These are phyloP conservation scores for Macrostomum lignano DNA, from an alignment of 1,140 invertebrate species.

Conservation along the genomic window DNA sequence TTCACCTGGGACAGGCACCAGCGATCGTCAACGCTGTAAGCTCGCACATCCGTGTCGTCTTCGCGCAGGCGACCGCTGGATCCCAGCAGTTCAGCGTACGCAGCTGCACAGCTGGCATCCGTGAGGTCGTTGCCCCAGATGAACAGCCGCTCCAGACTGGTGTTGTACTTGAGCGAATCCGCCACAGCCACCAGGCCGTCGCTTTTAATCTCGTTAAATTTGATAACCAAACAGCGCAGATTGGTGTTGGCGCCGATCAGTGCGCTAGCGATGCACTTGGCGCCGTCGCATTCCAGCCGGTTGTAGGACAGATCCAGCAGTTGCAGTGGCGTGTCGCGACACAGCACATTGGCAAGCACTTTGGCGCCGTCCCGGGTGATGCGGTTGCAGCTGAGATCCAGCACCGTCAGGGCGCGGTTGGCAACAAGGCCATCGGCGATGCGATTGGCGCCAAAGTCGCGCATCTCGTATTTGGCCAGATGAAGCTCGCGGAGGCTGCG, in stretches of 20 bases:
- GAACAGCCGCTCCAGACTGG: slow-evolving; percentile 15
- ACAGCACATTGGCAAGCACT: slow-evolving; percentile 18
- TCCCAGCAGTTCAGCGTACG: too few relatives aligned
- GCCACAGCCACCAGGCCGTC: slow-evolving; percentile 24
- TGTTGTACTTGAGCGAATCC: slow-evolving; percentile 17
- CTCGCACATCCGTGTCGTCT: too few relatives aligned
- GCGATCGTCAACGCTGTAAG: too few relatives aligned
- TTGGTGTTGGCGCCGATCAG: slow-evolving; percentile 18
- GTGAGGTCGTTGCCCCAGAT: slow-evolving; percentile 29
- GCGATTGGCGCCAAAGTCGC: slow-evolving; percentile 19
- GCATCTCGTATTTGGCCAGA: slow-evolving; percentile 20
- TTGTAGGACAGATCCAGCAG: slow-evolving; percentile 21
- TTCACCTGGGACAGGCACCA: too few relatives aligned
- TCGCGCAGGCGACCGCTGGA: too few relatives aligned
- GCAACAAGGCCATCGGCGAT: slow-evolving; percentile 18
- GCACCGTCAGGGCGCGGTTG: slow-evolving; percentile 16
- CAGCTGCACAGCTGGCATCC: too few relatives aligned
- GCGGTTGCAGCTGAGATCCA: slow-evolving; percentile 25
- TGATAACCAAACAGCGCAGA: slow-evolving; percentile 19
- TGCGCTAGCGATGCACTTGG: slow-evolving; percentile 19
- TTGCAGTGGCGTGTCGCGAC: slow-evolving; percentile 17
- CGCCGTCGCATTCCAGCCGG: slow-evolving; percentile 24
- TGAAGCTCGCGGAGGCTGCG: slow-evolving; percentile 17
- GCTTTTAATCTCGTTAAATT: slow-evolving; percentile 19
- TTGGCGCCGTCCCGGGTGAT: slow-evolving; percentile 24